Evolutionary conservation across 2,113 vertebrate genomes (phyloP).

Genomic region (Scortum barcoo): DNA sequence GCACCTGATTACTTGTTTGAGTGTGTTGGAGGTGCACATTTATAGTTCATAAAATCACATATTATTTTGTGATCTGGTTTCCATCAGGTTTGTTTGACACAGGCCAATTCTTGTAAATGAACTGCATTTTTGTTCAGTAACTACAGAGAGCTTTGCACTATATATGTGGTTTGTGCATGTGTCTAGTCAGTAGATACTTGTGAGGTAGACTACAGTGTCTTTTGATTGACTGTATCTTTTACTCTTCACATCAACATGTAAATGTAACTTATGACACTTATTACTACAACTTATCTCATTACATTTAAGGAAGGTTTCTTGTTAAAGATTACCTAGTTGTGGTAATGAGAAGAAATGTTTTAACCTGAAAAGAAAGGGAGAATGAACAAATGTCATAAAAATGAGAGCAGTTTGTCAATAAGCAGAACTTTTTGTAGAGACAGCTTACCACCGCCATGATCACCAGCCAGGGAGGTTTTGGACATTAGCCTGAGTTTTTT

Average conservation of each 20-base stretch:
- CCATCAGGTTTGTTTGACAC: not conserved
- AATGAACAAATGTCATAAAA: not conserved
- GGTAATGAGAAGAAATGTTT: not conserved
- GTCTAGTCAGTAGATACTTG: not conserved
- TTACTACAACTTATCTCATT: no score
- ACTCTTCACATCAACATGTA: not conserved
- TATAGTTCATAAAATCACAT: no score
- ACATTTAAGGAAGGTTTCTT: no score
- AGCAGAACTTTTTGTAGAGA: not conserved
- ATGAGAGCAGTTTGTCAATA: not conserved
- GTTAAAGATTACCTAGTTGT: no score
- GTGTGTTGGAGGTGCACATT: not conserved
- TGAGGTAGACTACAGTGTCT: not conserved
- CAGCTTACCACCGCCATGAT: not conserved
- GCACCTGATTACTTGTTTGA: not conserved
- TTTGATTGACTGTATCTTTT: not conserved
- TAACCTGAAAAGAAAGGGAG: not conserved
- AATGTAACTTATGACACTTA: not conserved
- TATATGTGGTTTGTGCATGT: not conserved
- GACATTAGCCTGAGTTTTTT: slow-evolving; percentile 36
- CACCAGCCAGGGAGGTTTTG: not conserved
- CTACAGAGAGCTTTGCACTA: not conserved
- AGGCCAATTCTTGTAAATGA: not conserved
- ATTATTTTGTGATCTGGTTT: not conserved
- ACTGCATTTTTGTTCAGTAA: not conserved